Conservation (phyloP, 1,140 invertebrate genomes). For the Anastatus disparis region DNA sequence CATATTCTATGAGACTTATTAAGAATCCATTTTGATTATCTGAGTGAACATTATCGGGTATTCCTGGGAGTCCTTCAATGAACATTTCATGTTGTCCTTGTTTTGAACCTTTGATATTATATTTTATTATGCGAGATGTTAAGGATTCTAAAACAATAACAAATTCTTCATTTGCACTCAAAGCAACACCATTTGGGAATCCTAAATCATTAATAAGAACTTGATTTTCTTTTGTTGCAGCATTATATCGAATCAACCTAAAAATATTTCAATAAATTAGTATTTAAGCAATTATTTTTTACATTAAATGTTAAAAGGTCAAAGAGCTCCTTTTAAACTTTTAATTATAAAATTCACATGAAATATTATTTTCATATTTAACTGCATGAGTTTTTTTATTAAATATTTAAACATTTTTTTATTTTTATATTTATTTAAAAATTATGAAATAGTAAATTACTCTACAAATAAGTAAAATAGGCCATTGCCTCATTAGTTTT, state of each 20-base stretch:
- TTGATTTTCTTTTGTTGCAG: conserved; percentile 71
- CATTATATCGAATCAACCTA: conserved; percentile 77
- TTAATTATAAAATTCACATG: too few species aligned
- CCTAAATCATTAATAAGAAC: conserved; percentile 77
- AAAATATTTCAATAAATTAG: conserved; percentile 44
- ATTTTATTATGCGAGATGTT: conserved; percentile 70
- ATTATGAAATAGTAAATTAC: too few species aligned
- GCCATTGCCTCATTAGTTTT: too few species aligned
- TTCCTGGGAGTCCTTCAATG: conserved; percentile 81
- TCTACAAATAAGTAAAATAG: too few species aligned
- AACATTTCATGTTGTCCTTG: conserved; percentile 80
- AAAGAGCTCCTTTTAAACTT: too few species aligned
- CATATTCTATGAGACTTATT: conserved; percentile 69
- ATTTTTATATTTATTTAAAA: too few species aligned
- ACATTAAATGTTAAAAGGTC: too few species aligned
- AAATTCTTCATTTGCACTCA: conserved; percentile 81
- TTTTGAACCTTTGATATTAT: conserved; percentile 79
- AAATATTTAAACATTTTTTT: too few species aligned
- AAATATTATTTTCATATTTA: too few species aligned
- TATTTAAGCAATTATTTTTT: too few species aligned
- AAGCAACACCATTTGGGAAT: conserved; percentile 84
- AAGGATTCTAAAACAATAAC: conserved; percentile 77
- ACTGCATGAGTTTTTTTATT: too few species aligned
- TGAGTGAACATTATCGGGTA: conserved; percentile 81
- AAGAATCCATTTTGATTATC: conserved; percentile 77